Evolutionary conservation across 2,797 vertebrate species (phyloP).

Genomic region (Anguilla marmorata): DNA sequence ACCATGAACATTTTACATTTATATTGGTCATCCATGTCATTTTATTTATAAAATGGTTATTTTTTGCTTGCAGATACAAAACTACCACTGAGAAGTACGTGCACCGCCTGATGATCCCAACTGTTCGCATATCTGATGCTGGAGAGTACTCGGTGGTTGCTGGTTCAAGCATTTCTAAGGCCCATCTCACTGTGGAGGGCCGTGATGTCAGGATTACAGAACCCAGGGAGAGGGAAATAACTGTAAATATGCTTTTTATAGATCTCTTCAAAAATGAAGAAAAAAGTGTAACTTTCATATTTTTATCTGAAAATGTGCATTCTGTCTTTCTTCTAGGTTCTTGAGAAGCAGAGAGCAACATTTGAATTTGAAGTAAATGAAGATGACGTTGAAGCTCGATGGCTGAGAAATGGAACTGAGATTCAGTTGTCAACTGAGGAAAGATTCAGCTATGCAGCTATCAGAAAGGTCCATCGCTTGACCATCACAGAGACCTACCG

Average conservation of each 20-base stretch:
- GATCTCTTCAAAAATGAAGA: background rate
- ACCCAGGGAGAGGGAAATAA: slow-evolving; percentile 66
- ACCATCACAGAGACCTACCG: slow-evolving; percentile 80
- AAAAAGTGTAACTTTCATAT: background rate
- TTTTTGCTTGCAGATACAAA: slow-evolving; percentile 69
- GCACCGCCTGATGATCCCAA: slow-evolving; percentile 90
- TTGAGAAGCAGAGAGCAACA: slow-evolving; percentile 81
- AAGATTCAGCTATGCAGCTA: slow-evolving; percentile 75
- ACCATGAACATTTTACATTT: background rate
- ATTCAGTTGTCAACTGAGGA: slow-evolving; percentile 82
- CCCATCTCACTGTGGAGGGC: slow-evolving; percentile 87
- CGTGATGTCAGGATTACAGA: slow-evolving; percentile 82
- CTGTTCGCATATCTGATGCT: slow-evolving; percentile 86
- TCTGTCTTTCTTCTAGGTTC: slow-evolving; percentile 65
- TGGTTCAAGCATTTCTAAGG: slow-evolving; percentile 88
- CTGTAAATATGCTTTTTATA: slow-evolving; percentile 56
- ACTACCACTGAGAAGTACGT: slow-evolving; percentile 86
- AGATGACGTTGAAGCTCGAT: slow-evolving; percentile 83
- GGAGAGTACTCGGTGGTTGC: slow-evolving; percentile 93
- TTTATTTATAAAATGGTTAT: background rate
- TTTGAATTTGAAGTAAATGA: slow-evolving; percentile 88
- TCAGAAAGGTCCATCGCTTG: slow-evolving; percentile 81
- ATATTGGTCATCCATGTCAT: background rate
- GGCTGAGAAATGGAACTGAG: slow-evolving; percentile 84
- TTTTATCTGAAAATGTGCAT: background rate